Evolutionary conservation across 2,113 vertebrate species (phyloP).

Genomic region (Porphyrio hochstetteri): DNA sequence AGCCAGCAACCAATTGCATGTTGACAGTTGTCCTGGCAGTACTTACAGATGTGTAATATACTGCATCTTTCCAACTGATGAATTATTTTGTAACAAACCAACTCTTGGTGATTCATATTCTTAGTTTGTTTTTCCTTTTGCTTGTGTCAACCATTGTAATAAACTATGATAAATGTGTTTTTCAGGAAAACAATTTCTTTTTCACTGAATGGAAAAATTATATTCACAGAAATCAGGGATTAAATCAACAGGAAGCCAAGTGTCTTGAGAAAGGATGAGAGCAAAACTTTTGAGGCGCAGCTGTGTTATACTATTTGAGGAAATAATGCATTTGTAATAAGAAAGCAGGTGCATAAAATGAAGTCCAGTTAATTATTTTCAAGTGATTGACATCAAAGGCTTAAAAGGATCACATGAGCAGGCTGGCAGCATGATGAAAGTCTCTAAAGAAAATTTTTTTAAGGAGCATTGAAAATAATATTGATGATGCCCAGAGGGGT

Average conservation of each 20-base stretch:
- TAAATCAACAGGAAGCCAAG: not conserved
- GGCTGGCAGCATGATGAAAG: not conserved
- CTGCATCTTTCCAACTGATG: not conserved
- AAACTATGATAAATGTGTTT: not conserved
- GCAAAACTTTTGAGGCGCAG: constrained; percentile 12
- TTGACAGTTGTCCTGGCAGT: not conserved
- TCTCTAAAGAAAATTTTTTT: not conserved
- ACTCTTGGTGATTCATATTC: not conserved
- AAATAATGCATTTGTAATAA: constrained; percentile 1
- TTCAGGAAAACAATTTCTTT: not conserved
- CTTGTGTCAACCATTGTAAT: not conserved
- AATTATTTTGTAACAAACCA: not conserved
- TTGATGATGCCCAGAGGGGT: too few relatives aligned
- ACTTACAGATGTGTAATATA: not conserved
- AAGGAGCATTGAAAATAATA: not conserved
- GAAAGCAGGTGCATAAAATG: not conserved
- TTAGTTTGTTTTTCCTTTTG: not conserved
- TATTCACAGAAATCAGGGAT: not conserved
- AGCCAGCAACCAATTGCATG: not conserved
- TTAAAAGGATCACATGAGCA: not conserved
- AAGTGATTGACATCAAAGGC: not conserved
- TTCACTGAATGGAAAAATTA: not conserved
- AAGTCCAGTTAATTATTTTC: not conserved
- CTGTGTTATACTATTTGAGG: not conserved
- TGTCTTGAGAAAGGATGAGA: not conserved